A percentile compares a stretch with the other conserved stretches of the same genome.
These are phyloP conservation scores for Drosophila simulans DNA, from an alignment of 1,140 invertebrate species.

Conservation along the genomic window DNA sequence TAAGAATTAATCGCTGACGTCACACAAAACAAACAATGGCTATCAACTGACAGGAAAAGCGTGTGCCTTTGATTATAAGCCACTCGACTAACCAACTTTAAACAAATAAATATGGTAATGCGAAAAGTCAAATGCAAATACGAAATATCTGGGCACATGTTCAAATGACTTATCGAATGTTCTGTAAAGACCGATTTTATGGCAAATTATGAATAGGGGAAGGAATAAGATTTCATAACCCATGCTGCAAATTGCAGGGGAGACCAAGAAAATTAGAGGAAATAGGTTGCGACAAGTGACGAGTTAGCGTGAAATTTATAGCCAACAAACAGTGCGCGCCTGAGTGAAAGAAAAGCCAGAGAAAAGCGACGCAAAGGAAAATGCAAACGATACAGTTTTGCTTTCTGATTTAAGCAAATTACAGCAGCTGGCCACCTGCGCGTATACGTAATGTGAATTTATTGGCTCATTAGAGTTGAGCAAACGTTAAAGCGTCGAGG, in stretches of 20 bases:
- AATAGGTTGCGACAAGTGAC: conserved; percentile 58
- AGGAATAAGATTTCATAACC: conserved; percentile 29
- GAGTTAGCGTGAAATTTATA: conserved; percentile 79
- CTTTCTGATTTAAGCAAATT: conserved; percentile 76
- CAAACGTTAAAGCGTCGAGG: conserved; percentile 51
- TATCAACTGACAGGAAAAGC: conserved; percentile 45
- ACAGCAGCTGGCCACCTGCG: conserved; percentile 71
- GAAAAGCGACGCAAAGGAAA: conserved; percentile 10
- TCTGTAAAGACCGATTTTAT: conserved; percentile 8
- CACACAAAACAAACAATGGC: conserved; percentile 15
- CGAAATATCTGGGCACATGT: not conserved
- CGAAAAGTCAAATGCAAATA: conserved; percentile 24
- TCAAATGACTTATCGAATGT: not conserved
- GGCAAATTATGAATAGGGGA: conserved; percentile 8
- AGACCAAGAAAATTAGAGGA: conserved; percentile 14
- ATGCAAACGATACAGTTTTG: conserved; percentile 39
- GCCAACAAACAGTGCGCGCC: conserved; percentile 23
- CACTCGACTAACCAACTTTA: conserved; percentile 29
- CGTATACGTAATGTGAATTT: conserved; percentile 81
- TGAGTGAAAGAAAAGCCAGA: conserved; percentile 32
- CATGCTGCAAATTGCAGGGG: conserved; percentile 6
- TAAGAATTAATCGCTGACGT: conserved; percentile 13
- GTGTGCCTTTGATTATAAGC: conserved; percentile 54
- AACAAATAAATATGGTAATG: conserved; percentile 30
- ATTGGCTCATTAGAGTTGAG: conserved; percentile 75